Evolutionary conservation across 2,888 invertebrate genomes (phyloP), one percentile per base, ranked within the genome.

Genomic region (Ophion costatus): DNA sequence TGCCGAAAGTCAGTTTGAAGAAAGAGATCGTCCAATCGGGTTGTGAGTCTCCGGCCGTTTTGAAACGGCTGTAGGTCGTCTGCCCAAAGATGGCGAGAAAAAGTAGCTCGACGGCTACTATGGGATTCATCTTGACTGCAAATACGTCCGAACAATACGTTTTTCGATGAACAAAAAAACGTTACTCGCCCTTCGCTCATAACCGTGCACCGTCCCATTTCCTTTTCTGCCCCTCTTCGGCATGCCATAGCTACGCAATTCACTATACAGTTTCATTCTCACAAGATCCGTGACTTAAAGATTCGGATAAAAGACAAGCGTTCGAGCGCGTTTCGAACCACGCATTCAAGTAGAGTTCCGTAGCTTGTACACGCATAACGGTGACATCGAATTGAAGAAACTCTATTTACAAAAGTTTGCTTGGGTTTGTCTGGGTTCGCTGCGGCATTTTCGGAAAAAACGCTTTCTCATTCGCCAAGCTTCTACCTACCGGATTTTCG

Each of bases 71-170:
- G 90, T 97, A 96, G 75, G 96, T 96, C 87, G 98, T 98, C 94
- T 99, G 97, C 87, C 99, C 99, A 95, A 99, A 99, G 94, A 99
- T 97, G 92, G 99, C 98, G 95, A 99, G 99, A 96, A 99, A 99
- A 92, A 99, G 96, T 95, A 99, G 96, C 95, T 99, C 99, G 95
- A 99, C 98, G 89, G 99, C 98, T 94, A 97, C 96, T 93, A 98
- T 95, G 92, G 98, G 98, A 94, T 97, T 97, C 96, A 98, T 97
- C 94, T 96, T 96, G 94, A 98, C 98, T 98, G 97, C 94, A 96
- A 96, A 91, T 87, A 91, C 88, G 88, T 88, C 80, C 87, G 88
- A 90, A 89, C 81, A 82, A 88, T 74, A 80, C 77, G 78, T 86
- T 80, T 84, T 74, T 73, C 69, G 61, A 57, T 70, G 29, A 77